These are phyloP conservation scores for Aphelenchoides bicaudatus DNA, from an alignment of 2,888 invertebrate genomes.

Conservation along the genomic window DNA sequence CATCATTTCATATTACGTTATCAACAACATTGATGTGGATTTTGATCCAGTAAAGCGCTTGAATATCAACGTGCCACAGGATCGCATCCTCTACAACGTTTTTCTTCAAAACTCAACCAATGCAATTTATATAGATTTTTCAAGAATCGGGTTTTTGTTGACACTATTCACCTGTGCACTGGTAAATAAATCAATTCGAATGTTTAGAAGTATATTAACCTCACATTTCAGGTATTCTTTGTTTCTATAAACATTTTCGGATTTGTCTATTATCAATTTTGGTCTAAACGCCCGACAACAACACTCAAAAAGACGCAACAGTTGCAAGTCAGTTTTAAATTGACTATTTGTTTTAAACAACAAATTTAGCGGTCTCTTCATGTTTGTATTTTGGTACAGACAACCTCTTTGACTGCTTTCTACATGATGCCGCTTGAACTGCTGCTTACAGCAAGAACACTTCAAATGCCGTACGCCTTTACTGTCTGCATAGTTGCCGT, in stretches of 20 bases:
- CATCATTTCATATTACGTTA: neutral
- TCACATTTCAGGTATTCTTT: conserved; percentile 3
- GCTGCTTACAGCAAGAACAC: neutral
- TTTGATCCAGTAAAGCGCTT: neutral
- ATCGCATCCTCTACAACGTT: neutral
- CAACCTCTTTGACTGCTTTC: neutral
- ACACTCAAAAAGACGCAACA: neutral
- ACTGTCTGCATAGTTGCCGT: neutral
- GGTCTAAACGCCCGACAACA: neutral
- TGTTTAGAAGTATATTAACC: neutral
- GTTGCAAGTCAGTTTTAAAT: no score
- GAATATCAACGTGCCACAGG: neutral
- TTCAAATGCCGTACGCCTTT: neutral
- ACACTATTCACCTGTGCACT: neutral
- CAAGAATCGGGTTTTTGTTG: neutral
- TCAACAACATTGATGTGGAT: neutral
- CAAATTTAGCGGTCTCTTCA: conserved; percentile 1
- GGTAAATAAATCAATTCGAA: neutral
- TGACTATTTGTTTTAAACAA: no score
- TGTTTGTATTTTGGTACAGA: neutral
- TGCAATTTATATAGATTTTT: neutral
- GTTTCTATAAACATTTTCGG: neutral
- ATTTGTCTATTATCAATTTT: neutral
- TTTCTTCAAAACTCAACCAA: neutral
- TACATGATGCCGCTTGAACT: neutral